Base-by-base conservation (phyloP, 2,888 invertebrate species). In the Drosophila austrosaltans region DNA sequence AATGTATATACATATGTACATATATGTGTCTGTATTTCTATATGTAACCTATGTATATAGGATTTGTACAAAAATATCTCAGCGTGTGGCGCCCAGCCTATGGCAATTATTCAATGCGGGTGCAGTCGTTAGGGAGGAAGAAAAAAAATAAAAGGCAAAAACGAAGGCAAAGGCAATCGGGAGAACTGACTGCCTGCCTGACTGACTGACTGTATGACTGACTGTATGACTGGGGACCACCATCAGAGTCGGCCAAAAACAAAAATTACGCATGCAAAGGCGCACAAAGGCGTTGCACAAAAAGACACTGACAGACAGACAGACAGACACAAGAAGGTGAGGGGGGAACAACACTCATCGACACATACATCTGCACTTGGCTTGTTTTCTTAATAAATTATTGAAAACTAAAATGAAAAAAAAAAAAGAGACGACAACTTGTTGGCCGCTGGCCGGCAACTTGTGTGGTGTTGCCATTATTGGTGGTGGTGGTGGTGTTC, bases 31-130 rank as follows among this genome's bases (percentile, higher is more conserved):
- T 70, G 25, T 48, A 25, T 63, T 59, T 67, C 66, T 72, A 69
- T 73, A 73, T 69, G 68, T 68, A 66, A 30, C 30, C 6, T 30
- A 80, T 69, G 71, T 69, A 54, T 48, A 32, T 20, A 67, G 53
- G 63, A 54, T 58, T 32, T 42, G 53, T 60, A 63, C 12, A 42
- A 58, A 63, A 48, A 63, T 61, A 64, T 69, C 68, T 66, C 65
- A 66, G 80, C 85, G 82, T 82, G 84, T 84, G 86, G 89, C 88
- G 86, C 89, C 89, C 88, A 87, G 81, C 89, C 86, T 82, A 68
- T 85, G 89, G 66, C 85, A 89, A 85, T 89, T 85, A 89, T 85
- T 87, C 89, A 87, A 79, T 76, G 85, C 82, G 77, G 83, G 81
- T 83, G 89, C 79, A 81, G 85, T 48, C 48, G 48, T 48, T 48